Base-by-base conservation (phyloP, 2,113 vertebrate genomes). In the Odobenus rosmarus region DNA sequence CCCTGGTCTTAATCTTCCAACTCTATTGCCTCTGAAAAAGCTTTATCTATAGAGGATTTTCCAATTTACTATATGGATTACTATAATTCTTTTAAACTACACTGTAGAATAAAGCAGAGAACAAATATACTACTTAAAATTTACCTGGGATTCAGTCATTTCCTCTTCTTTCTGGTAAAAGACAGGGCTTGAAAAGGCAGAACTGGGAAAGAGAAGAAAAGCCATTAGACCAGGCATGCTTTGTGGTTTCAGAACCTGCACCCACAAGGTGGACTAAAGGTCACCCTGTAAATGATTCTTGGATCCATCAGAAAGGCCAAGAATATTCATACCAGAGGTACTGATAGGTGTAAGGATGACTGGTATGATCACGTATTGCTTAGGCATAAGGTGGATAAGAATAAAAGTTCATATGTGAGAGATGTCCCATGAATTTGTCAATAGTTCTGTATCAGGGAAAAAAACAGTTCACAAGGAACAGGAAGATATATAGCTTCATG, bases 121-220 rank as follows among this genome's bases (percentile, higher is more conserved):
- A 92, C 4, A 80, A 67, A 82, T 67, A 91, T 0, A 64, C 5
- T 72, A 85, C 53, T 95, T 95, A 82, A 88, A 79, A 89, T 83
- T 96, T 98, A 98, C 98, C 97, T 97, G 91, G 26, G 26, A 86
- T 23, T 97, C 86, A 39, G 82, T 95, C 98, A 98, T 98, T 95
- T 97, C 94, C 64, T 96, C 92, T 89, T 95, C 95, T 93, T 90
- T 88, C 51, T 88, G 76, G 62, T 77, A 64, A 91, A 36, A 16
- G 31, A 46, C 5, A 67, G 67, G n/a, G n/a, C 49, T 26, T 86
- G 59, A 72, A 36, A 77, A 96, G 69, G 85, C 36, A 72, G 53
- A 89, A 18, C 95, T 97, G 86, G 57, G 26, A 23, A 97, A 97
- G n/a, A 97, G 26, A 97, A 84, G 53, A 77, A 69, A 93, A 82